Base-by-base conservation (phyloP, 2,113 vertebrate genomes). In the Phrynosoma blainvillii region DNA sequence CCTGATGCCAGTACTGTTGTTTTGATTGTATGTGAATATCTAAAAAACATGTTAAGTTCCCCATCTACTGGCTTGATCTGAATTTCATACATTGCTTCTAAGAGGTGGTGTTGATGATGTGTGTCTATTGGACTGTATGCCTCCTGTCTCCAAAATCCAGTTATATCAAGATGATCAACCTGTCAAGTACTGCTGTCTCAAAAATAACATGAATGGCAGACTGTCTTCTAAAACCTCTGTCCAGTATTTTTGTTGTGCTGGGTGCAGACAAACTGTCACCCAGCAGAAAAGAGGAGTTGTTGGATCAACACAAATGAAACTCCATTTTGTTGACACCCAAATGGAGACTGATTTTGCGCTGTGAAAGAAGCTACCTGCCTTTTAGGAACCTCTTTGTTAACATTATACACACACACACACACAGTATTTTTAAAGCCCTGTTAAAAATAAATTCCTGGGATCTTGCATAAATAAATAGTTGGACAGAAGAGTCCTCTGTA, bases 391-490 rank as follows among this genome's bases (percentile, higher is more conserved):
- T 91, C 94, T 94, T 95, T 96, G 93, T 95, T 94, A 91, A 88
- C 84, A 23, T 77, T 84, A 54, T 94, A 89, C 90, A 94, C 14
- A 62, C 13, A 94, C 14, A 62, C 13, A 87, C 62, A 82, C 42
- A 75, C 30, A 68, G 84, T 84, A 82, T 93, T 96, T 94, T 93
- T 73, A 0, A 87, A 92, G 89, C 89, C 91, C 89, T 93, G 91
- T 94, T 95, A 93, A 95, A 95, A 94, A 94, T 93, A 93, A 95
- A 95, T 95, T 93, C 92, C 92, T 94, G 80, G 91, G 90, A 82
- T 87, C 91, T 85, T 92, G 90, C 79, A 87, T 94, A 95, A 95
- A 96, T 95, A 95, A 94, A 94, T 94, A 94, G 92, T 92, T 89
- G 92, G 93, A 95, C 93, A 94, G 93, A 96, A 92, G 92, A 93